phyloP scores from a whole-genome alignment of 2,888 invertebrate genomes.

The Pristionchus japonicus region DNA sequence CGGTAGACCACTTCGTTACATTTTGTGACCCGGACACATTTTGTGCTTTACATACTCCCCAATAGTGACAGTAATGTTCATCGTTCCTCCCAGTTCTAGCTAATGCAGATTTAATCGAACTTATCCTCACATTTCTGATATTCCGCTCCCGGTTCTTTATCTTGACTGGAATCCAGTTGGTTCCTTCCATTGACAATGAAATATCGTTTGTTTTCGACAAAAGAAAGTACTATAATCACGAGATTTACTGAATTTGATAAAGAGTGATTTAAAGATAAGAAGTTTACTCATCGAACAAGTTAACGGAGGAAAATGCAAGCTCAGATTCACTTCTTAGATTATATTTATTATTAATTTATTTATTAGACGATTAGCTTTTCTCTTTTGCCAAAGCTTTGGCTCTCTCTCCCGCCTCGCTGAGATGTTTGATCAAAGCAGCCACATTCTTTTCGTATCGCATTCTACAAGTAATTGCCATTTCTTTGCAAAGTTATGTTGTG shows the following conservation, averaged over 20 bases:
- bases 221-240: neutral
- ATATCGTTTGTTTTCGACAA: neutral
- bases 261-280: constrained; percentile 9
- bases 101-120: neutral
- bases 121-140: constrained; percentile 20
- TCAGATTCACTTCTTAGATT: too few relatives aligned
- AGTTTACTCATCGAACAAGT: too few relatives aligned
- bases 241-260: constrained; percentile 21
- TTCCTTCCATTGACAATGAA: constrained; percentile 25
- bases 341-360: too few relatives aligned
- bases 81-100: neutral
- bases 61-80: too few relatives aligned
- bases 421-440: too few relatives aligned
- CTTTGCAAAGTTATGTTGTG: too few relatives aligned
- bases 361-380: too few relatives aligned
- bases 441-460: too few relatives aligned
- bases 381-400: too few relatives aligned
- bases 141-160: neutral
- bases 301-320: too few relatives aligned
- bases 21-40: neutral
- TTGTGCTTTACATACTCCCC: neutral
- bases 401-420: too few relatives aligned
- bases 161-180: constrained; percentile 33
- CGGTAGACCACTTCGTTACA: neutral
- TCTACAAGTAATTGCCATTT: too few relatives aligned